A percentile compares a stretch with the other conserved stretches of the same genome.
These are phyloP conservation scores for Amphipyra tragopoginis DNA, from an alignment of 2,888 invertebrate species.

Conservation along the genomic window DNA sequence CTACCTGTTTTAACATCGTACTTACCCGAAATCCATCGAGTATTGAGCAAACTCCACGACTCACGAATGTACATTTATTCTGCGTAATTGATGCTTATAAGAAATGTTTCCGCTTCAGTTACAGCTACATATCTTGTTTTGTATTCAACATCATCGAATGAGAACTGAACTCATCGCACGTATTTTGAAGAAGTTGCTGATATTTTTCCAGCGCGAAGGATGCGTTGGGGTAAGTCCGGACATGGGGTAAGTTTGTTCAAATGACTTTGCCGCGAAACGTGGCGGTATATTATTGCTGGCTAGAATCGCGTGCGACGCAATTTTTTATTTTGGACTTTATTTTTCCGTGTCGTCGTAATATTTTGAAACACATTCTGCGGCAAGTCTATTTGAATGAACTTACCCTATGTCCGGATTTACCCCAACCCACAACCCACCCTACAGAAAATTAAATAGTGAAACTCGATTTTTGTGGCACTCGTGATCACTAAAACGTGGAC, in stretches of 20 bases:
- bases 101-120: slow-evolving; percentile 7
- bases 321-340: too few relatives aligned
- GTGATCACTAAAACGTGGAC: slow-evolving; percentile 36
- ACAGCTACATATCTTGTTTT: slow-evolving; percentile 30
- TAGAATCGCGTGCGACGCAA: too few relatives aligned
- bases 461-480: slow-evolving; percentile 63
- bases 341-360: too few relatives aligned
- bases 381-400: too few relatives aligned
- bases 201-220: slow-evolving; percentile 40
- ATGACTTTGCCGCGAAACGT: too few relatives aligned
- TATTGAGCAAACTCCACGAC: slow-evolving; percentile 8
- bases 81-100: slow-evolving; percentile 7
- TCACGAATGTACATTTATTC: slow-evolving; percentile 9
- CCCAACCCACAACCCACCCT: too few relatives aligned
- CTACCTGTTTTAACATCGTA: slow-evolving; percentile 29
- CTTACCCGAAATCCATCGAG: slow-evolving; percentile 31
- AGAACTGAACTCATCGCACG: slow-evolving; percentile 57
- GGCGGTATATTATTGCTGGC: too few relatives aligned
- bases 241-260: too few relatives aligned
- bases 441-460: slow-evolving; percentile 64
- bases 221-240: too few relatives aligned
- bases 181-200: slow-evolving; percentile 60
- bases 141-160: slow-evolving; percentile 51
- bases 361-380: too few relatives aligned
- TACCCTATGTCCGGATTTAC: too few relatives aligned